phyloP scores from a whole-genome alignment of 2,113 vertebrate species.

The Notiomystis cincta region DNA sequence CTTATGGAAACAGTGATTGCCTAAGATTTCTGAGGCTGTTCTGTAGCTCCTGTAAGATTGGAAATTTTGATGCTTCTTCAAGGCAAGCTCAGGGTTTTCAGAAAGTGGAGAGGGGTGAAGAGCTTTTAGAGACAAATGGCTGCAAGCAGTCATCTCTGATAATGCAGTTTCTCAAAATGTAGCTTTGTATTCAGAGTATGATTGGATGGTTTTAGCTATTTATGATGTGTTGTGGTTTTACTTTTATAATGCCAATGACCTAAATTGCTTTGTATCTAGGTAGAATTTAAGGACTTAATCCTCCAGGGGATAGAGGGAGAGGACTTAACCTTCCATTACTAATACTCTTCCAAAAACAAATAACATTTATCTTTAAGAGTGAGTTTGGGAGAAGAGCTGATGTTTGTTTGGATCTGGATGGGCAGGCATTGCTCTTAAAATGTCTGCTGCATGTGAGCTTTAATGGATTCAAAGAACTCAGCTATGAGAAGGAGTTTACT shows the following conservation, averaged over 20 bases:
- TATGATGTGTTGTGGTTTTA: not conserved
- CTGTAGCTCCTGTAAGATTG: fast-evolving
- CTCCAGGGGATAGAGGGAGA: not conserved
- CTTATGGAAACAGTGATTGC: fast-evolving
- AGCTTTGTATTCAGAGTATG: not conserved
- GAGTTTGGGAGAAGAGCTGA: not conserved
- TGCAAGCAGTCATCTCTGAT: not conserved
- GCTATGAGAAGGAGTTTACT: not conserved
- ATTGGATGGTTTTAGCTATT: not conserved
- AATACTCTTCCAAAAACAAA: not conserved
- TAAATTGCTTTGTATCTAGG: not conserved
- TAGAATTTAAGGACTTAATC: not conserved
- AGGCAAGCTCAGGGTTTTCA: not conserved
- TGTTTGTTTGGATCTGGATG: not conserved
- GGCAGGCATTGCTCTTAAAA: not conserved
- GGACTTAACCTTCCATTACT: not conserved
- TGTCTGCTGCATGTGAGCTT: not conserved
- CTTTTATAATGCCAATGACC: not conserved
- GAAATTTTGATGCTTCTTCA: not conserved
- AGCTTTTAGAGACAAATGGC: not conserved
- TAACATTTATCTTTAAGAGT: not conserved
- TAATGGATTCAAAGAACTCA: not conserved
- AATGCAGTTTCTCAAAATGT: not conserved
- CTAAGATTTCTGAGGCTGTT: not conserved
- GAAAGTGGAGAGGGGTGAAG: not conserved